Evolutionary conservation across 1,140 invertebrate genomes (phyloP), one percentile per base, ranked within the genome.

Genomic region (Philopotamus ludificatus): DNA sequence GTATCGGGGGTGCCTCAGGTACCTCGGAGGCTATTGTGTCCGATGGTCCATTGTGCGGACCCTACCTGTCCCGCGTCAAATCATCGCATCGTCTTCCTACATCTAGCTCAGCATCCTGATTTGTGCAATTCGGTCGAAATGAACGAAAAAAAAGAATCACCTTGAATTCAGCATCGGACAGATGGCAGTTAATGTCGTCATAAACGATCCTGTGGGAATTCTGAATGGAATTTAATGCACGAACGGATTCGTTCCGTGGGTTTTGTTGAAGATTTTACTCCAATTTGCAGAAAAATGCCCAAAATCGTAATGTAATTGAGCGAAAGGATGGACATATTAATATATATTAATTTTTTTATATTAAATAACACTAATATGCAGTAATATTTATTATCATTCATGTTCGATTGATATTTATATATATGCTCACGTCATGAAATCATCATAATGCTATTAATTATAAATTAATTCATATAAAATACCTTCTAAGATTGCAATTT

Each of bases 191-290:
- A 47, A 47, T 20, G 10, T 47, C 28, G 28, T 34, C 28, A 34
- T 34, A 34, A 34, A 47, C 18, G 10, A 9, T 47, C 18, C 10
- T 47, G 4, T 47, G 18, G 15, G 15, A 47, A 3, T 16, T 15
- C 44, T 47, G 44, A 47, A 47, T 47, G 44, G 18, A 20, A 47
- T 47, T 47, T 47, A 47, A 47, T 20, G 44, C 44, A 15, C 44
- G 10, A 20, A 3, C 15, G 10, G 18, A 20, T 47, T 47, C 15
- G 18, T 47, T 34, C 12, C 28, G 28, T 12, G 8, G 8, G 15
- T 47, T 47, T 47, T 16, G 18, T 34, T 34, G 12, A 7, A 34
- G 12, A 34, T 7, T 34, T 12, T 34, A 12, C 12, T 34, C 28
- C 4, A 34, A 34, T 34, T n/a, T n/a, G n/a, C n/a, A n/a, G n/a